Evolutionary conservation across 37 sponge, comb jelly and placozoan species (phyloP).

Genomic region (Agelas oroides): DNA sequence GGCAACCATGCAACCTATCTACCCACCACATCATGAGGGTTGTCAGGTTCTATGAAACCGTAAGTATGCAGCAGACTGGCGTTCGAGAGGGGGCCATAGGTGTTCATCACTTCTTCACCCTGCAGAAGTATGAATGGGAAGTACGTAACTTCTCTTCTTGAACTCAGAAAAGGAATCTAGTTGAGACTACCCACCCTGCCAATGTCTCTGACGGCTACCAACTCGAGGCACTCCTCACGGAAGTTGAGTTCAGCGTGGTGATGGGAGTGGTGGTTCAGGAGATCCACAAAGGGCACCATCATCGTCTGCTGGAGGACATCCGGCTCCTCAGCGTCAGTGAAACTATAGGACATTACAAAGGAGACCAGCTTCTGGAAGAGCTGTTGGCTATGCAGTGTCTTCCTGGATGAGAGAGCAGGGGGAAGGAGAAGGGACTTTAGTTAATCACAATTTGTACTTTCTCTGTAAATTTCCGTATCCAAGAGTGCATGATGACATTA

Average conservation of each 20-base stretch:
- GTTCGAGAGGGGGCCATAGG: conserved; percentile 70
- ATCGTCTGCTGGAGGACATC: conserved; percentile 42
- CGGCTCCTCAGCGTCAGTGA: conserved; percentile 54
- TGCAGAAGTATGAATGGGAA: background rate
- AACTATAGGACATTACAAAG: conserved; percentile 85
- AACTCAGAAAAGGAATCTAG: too few species aligned
- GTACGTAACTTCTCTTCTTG: too few species aligned
- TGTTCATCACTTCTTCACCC: conserved; percentile 89
- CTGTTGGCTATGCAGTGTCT: conserved; percentile 4
- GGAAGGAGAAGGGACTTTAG: background rate
- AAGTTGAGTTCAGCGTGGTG: conserved; percentile 76
- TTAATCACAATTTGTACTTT: background rate
- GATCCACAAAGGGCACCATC: conserved; percentile 88
- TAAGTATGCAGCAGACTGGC: conserved; percentile 72
- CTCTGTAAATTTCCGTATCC: background rate
- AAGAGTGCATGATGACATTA: too few species aligned
- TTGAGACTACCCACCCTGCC: conserved; percentile 43
- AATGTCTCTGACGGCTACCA: conserved; percentile 68
- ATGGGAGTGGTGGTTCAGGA: conserved; percentile 72
- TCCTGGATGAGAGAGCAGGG: background rate
- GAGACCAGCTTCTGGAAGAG: conserved; percentile 53
- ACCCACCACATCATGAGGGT: conserved; percentile 72
- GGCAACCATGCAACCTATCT: background rate
- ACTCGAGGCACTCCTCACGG: conserved; percentile 12
- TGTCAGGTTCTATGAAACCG: conserved; percentile 65